Evolutionary conservation across 2,888 invertebrate species (phyloP), one percentile per base, ranked within the genome.

Genomic region (Meandrusa payeni): DNA sequence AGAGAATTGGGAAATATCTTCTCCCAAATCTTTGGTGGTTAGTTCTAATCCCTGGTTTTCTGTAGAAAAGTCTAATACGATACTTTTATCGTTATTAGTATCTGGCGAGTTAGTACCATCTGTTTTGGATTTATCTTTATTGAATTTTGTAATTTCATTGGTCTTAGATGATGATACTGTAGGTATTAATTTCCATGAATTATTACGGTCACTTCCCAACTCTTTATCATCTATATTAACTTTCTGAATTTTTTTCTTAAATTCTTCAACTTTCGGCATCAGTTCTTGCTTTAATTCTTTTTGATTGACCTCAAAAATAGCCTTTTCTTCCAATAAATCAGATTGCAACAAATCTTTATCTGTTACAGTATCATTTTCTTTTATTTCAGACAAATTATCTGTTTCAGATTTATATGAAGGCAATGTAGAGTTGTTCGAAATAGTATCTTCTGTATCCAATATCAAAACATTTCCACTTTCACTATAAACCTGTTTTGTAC

Each of bases 1-100:
- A 0, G 93, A 89, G 65, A 96, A 96, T 42, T 93, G 90, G n/a
- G 91, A 88, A 17, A 96, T 89, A 65, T 96, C 95, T 46, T 91
- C 90, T 44, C 93, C 93, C 15, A 95, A 85, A 57, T 90, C 83
- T 37, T 90, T 89, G 0, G 93, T 92, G 12, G 94, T 95, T 1
- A 92, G 93, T 69, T 95, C 95, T 12, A 95, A 75, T 0, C 95
- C 95, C 54, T 92, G 92, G 37, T 86, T 86, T 70, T 85, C 82
- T 49, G 78, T 73, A 0, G 80, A 80, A 57, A 72, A 74, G 17
- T 86, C 83, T 45, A 87, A 61, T 10, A 78, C 49, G 28, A 87
- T 76, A 40, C 83, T 70, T 64, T 86, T 86, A 33, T 75, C 55
- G 2, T 69, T 69, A 31, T 56, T 67, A 15, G 39, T 62, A 23